These are phyloP conservation scores for Lates japonicus DNA, from an alignment of 2,797 vertebrate genomes.

Conservation along the genomic window DNA sequence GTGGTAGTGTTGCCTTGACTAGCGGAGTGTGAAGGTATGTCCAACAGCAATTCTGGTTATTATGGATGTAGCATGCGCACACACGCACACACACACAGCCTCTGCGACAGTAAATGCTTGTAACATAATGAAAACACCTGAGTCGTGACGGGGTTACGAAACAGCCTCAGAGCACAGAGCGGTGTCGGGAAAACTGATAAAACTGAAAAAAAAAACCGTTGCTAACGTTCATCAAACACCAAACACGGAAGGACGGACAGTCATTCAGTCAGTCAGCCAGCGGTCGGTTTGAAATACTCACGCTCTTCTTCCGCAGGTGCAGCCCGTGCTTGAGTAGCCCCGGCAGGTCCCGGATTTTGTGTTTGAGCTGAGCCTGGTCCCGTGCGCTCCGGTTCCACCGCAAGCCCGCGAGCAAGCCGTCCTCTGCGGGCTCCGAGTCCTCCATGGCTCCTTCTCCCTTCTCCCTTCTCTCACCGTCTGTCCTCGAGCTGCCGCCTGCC, in stretches of 20 bases:
- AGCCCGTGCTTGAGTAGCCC: constrained; percentile 89
- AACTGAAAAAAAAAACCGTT: constrained; percentile 14
- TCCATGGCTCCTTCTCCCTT: constrained; percentile 78
- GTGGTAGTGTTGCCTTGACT: constrained; percentile 76
- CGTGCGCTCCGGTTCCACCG: constrained; percentile 88
- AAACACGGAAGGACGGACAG: constrained; percentile 55
- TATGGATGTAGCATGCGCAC: constrained; percentile 50
- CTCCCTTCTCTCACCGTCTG: background rate
- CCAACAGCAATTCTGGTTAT: constrained; percentile 66
- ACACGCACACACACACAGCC: constrained; percentile 24
- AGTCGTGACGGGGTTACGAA: constrained; percentile 80
- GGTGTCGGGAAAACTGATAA: background rate
- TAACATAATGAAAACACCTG: constrained; percentile 77
- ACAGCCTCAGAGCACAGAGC: constrained; percentile 36
- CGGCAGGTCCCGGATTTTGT: constrained; percentile 88
- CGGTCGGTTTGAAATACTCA: constrained; percentile 74
- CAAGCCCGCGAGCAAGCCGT: constrained; percentile 86
- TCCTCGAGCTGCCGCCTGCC: constrained; percentile 51
- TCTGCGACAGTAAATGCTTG: constrained; percentile 74
- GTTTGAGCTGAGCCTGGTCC: constrained; percentile 88
- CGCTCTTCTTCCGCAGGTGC: constrained; percentile 90
- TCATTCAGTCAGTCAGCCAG: constrained; percentile 4
- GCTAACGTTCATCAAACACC: background rate
- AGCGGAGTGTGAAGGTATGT: constrained; percentile 77
- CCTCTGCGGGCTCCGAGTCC: constrained; percentile 87